These are phyloP conservation scores for Cheumatopsyche charites DNA, from an alignment of 1,140 invertebrate species.

Conservation along the genomic window DNA sequence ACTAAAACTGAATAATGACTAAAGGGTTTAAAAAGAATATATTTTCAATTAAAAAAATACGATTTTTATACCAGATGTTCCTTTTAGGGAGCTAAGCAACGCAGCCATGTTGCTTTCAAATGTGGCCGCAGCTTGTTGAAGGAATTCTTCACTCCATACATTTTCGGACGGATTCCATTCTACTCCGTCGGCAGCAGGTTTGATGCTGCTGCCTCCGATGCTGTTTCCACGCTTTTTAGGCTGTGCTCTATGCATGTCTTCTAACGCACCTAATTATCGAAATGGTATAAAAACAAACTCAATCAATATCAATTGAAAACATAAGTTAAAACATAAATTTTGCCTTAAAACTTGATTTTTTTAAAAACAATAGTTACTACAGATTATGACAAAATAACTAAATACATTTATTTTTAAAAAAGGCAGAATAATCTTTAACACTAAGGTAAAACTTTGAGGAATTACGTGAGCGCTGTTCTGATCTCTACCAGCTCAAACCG, in stretches of 20 bases:
- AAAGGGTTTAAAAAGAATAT: too few relatives aligned
- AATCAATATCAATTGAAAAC: too few relatives aligned
- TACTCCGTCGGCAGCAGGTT: conserved; percentile 45
- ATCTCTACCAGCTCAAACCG: neutral
- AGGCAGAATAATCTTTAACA: neutral
- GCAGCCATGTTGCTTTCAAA: conserved; percentile 68
- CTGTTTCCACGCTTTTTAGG: conserved; percentile 48
- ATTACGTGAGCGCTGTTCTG: neutral
- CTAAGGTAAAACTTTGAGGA: too few relatives aligned
- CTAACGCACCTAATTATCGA: conserved; percentile 60
- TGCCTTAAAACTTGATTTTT: too few relatives aligned
- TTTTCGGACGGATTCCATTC: conserved; percentile 53
- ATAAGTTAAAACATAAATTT: too few relatives aligned
- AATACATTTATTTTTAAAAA: too few relatives aligned
- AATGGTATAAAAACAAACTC: neutral
- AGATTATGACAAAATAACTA: too few relatives aligned
- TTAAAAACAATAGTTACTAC: too few relatives aligned
- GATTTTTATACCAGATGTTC: conserved; percentile 52
- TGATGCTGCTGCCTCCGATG: conserved; percentile 43
- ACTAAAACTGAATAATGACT: conserved; percentile 8
- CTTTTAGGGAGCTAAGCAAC: conserved; percentile 60
- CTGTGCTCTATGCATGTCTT: conserved; percentile 61
- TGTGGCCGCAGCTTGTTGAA: conserved; percentile 65
- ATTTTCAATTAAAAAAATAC: too few relatives aligned
- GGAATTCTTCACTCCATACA: conserved; percentile 68